Base-by-base conservation (phyloP, 2,888 invertebrate genomes). In the Argynnis bischoffii region DNA sequence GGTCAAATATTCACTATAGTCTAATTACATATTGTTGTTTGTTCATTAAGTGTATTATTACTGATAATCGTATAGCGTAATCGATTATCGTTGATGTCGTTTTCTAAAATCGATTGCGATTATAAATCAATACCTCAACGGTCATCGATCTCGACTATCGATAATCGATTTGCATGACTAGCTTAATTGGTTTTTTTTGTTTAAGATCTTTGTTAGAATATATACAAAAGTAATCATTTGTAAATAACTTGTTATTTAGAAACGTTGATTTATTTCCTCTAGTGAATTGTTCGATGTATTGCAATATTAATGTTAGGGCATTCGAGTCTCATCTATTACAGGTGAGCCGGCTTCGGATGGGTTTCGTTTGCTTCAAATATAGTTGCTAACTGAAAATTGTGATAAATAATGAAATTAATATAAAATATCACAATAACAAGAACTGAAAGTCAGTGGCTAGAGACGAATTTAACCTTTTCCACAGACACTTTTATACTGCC, bases 221-320 rank as follows among this genome's bases (percentile, higher is more conserved):
- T 57, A 57, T 57, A 46, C 18, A 46, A 46, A 16, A 41, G 15
- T 13, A 18, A 18, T 14, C 18, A 56, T 46, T 46, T 56, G 55
- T 56, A 56, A 11, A 56, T 56, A 56, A 41, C 35, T 41, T 41
- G 56, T 46, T 41, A 41, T 11, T 56, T 56, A 56, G 14, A 18
- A 18, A 6, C 18, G 15, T 6, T 56, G 18, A 15, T 57, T 57
- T 41, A 41, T 41, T 47, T 18, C 14, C 14, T 54, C 5, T 46
- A 41, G 35, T 41, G 35, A 41, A 41, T 57, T 46, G 46, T 18
- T 14, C 18, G 31, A 57, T 56, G 41, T 56, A 18, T 11, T 5
- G 56, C 56, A 57, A 57, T 57, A 57, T 57, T 57, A 46, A 21
- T 57, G 56, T 57, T 57, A 57, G 18, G 35, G 35, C 35, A 41